phyloP scores from a whole-genome alignment of 2,797 vertebrate genomes.

The Centropyge bicolor region DNA sequence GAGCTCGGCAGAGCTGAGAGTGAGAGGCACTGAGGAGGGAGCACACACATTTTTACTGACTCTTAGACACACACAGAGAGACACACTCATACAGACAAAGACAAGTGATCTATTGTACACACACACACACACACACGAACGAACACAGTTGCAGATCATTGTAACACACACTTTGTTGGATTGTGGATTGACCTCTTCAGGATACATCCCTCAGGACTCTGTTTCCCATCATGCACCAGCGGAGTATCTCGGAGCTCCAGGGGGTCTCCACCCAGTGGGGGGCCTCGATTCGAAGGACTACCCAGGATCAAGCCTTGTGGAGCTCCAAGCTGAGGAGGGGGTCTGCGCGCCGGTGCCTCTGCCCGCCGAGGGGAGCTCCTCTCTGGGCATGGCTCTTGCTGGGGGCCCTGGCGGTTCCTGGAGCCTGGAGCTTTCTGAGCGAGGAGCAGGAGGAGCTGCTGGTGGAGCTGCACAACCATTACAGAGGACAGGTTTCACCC shows the following conservation, averaged over 20 bases:
- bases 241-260: slow-evolving; percentile 44
- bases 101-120: not conserved
- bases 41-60: slow-evolving; percentile 40
- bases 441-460: slow-evolving; percentile 74
- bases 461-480: slow-evolving; percentile 80
- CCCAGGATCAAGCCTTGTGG: slow-evolving; percentile 18
- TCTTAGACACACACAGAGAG: slow-evolving; percentile 41
- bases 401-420: slow-evolving; percentile 64
- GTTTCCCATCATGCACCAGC: slow-evolving; percentile 70
- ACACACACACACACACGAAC: slow-evolving; percentile 9
- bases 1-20: slow-evolving; percentile 51
- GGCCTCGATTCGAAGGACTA: slow-evolving; percentile 23
- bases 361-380: slow-evolving; percentile 14
- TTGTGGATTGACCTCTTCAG: slow-evolving; percentile 48
- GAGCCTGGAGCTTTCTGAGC: slow-evolving; percentile 67
- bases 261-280: slow-evolving; percentile 21
- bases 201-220: slow-evolving; percentile 55
- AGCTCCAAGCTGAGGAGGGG: slow-evolving; percentile 26
- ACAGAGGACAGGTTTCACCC: slow-evolving; percentile 78
- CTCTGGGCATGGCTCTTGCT: slow-evolving; percentile 71
- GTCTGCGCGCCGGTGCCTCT: not conserved
- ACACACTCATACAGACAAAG: slow-evolving; percentile 11
- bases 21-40: slow-evolving; percentile 60
- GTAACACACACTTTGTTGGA: slow-evolving; percentile 27
- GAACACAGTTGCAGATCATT: slow-evolving; percentile 13